These are phyloP conservation scores for Drosophila serrata DNA, from an alignment of 1,140 invertebrate species.

Conservation along the genomic window DNA sequence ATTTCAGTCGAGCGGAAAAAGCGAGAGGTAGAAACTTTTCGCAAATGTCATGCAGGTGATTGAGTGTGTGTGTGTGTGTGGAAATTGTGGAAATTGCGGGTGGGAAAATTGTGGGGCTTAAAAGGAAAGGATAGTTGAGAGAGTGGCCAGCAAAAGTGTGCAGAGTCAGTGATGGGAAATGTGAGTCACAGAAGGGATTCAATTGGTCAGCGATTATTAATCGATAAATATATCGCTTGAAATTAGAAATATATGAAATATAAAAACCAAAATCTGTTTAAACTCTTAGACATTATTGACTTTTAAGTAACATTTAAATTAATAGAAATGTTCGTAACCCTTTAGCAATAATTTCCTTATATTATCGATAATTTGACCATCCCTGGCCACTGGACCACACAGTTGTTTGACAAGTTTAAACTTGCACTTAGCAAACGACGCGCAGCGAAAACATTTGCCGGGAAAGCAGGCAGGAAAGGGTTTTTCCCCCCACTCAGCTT, in stretches of 20 bases:
- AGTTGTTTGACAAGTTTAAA: constrained; percentile 47
- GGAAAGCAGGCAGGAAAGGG: constrained; percentile 5
- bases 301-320: neutral
- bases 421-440: constrained; percentile 32
- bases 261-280: neutral
- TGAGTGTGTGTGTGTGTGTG: constrained; percentile 1
- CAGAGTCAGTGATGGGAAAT: constrained; percentile 1
- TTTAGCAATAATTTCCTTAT: neutral
- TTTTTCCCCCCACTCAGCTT: neutral
- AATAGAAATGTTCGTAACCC: neutral
- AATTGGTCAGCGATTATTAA: neutral
- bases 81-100: neutral
- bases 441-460: constrained; percentile 6
- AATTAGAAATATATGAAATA: too few species aligned
- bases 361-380: neutral
- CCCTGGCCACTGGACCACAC: constrained; percentile 3
- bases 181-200: neutral
- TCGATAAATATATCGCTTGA: neutral
- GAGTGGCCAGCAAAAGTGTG: constrained; percentile 16
- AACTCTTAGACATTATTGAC: neutral
- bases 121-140: constrained; percentile 20
- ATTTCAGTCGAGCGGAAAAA: constrained; percentile 58
- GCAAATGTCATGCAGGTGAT: constrained; percentile 60
- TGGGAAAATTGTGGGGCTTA: constrained; percentile 4
- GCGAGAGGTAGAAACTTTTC: constrained; percentile 53